Percentiles rank a stretch among this genome's conserved stretches.
Conservation (phyloP, 1,140 invertebrate genomes). For the Diprion similis region DNA sequence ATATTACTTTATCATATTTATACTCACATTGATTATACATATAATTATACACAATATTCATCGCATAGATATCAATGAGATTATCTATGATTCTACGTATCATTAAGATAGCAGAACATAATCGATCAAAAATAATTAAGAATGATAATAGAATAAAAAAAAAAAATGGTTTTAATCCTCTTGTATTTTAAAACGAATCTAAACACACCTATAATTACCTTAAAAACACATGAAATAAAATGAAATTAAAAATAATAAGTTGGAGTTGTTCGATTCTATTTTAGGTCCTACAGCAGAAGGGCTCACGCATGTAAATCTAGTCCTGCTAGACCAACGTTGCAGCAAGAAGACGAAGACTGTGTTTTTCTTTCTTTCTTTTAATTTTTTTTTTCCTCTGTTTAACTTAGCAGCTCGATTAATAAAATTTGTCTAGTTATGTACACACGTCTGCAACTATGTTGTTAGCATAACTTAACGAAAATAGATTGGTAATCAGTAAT, state of each 20-base stretch:
- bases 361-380: slow-evolving; percentile 41
- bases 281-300: slow-evolving; percentile 82
- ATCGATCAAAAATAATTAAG: too few species aligned
- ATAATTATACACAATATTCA: not conserved
- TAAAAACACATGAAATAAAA: not conserved
- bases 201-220: not conserved
- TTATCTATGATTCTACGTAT: too few species aligned
- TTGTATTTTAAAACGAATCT: not conserved
- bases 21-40: not conserved
- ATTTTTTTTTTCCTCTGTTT: not conserved
- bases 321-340: slow-evolving; percentile 44
- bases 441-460: not conserved
- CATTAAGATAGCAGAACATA: too few species aligned
- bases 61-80: not conserved
- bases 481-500: too few species aligned
- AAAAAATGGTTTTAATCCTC: too few species aligned
- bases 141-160: too few species aligned
- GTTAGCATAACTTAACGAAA: not conserved
- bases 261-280: slow-evolving; percentile 37
- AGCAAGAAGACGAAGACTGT: slow-evolving; percentile 52
- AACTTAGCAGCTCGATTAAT: not conserved
- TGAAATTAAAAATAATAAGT: not conserved
- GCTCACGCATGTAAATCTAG: slow-evolving; percentile 81
- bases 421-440: not conserved
- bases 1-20: not conserved